Base-by-base conservation (phyloP, 2,797 vertebrate genomes). In the Prionace glauca region DNA sequence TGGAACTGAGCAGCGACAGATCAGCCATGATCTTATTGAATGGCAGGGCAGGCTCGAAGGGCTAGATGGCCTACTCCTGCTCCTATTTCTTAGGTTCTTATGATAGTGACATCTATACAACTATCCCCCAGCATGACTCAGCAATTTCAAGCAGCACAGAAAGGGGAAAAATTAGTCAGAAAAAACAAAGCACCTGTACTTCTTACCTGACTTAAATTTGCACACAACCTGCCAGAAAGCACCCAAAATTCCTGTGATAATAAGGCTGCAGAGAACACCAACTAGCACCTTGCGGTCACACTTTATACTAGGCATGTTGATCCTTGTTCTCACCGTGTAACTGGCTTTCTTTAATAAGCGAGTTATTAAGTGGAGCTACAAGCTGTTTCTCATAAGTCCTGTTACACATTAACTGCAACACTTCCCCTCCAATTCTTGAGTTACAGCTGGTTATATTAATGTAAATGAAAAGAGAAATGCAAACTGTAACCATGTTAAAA, bases 151-250 rank as follows among this genome's bases (percentile, higher is more conserved):
- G 9, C 60, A 11, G 60, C 24, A 29, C 22, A 29, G 95, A 36
- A 2, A 36, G 4, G 29, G 32, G 24, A 71, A 32, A 95, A 32
- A 84, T 84, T 50, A 14, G 29, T 95, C 26, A 74, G 22, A 26
- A 65, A 69, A 45, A 95, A 24, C 41, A 41, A 60, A 10, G 26
- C 62, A 56, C 5, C 95, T 62, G 24, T 20, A n/a, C 18, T 88
- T 88, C 86, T 92, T 91, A 95, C 95, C 95, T 95, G 95, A 88
- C 56, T 74, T 91, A 60, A 95, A 91, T 50, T 56, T 74, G 24
- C 41, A 1, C 71, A 29, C 69, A 26, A 95, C 20, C 32, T 95
- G 32, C 95, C 95, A 95, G 32, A 90, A 95, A 45, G 87, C 65
- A 45, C 62, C 29, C 95, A 87, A 95, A 91, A 95, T n/a, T 71